phyloP scores from a whole-genome alignment of 2,797 vertebrate genomes.

The Lutjanus campechanus region DNA sequence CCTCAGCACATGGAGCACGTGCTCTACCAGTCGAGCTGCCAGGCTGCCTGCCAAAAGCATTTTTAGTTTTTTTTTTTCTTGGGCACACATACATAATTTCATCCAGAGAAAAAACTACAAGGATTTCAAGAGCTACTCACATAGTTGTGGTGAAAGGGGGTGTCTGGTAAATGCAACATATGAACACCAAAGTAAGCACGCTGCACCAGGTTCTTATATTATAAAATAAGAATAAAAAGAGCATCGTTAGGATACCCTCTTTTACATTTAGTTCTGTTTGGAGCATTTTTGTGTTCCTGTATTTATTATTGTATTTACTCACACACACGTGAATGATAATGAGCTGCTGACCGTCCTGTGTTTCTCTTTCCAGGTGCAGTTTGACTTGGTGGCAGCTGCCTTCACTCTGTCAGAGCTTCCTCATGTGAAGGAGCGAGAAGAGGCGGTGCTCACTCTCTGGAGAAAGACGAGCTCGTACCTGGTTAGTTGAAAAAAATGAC shows the following conservation, averaged over 20 bases:
- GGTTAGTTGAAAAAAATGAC: conserved; percentile 72
- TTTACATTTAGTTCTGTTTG: not conserved
- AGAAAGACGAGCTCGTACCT: conserved; percentile 90
- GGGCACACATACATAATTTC: not conserved
- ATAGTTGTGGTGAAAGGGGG: not conserved
- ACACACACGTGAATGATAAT: not conserved
- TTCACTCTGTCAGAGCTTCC: conserved; percentile 90
- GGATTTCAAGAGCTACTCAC: not conserved
- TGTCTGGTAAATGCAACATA: not conserved
- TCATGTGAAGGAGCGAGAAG: conserved; percentile 75
- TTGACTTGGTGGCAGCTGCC: conserved; percentile 88
- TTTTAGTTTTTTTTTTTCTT: no score
- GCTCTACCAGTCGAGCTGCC: no score
- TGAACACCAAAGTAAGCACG: no score
- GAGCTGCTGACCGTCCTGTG: not conserved
- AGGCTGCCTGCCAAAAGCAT: no score
- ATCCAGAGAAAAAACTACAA: no score
- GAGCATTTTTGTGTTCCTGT: not conserved
- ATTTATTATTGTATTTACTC: not conserved
- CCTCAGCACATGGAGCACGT: no score
- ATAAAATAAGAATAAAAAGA: no score
- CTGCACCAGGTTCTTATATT: no score
- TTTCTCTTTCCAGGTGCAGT: conserved; percentile 86
- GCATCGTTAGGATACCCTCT: not conserved
- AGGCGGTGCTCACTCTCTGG: conserved; percentile 87